These are phyloP conservation scores for Amphiprion ocellaris DNA, from an alignment of 2,113 vertebrate species.

Conservation along the genomic window DNA sequence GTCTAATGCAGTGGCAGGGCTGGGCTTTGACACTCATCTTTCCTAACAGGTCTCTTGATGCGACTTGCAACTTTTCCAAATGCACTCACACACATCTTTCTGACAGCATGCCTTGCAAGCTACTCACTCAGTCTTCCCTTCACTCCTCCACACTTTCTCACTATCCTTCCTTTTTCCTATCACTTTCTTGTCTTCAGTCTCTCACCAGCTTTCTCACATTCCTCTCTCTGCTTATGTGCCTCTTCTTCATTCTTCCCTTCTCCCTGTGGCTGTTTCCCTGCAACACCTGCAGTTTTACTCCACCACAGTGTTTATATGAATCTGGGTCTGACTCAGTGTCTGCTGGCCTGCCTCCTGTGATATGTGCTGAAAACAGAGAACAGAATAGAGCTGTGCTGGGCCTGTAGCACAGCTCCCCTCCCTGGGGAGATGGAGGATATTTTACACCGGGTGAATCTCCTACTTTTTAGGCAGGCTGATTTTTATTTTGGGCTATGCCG, in stretches of 20 bases:
- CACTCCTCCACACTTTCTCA: slow-evolving; percentile 36
- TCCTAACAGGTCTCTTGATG: slow-evolving; percentile 76
- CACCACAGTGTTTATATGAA: slow-evolving; percentile 69
- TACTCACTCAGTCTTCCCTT: slow-evolving; percentile 21
- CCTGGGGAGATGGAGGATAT: slow-evolving; percentile 65
- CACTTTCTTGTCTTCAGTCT: slow-evolving; percentile 43
- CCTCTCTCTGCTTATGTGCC: slow-evolving; percentile 21
- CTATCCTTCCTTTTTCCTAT: slow-evolving; percentile 34
- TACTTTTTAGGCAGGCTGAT: slow-evolving; percentile 71
- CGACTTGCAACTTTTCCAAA: slow-evolving; percentile 52
- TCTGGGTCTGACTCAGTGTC: slow-evolving; percentile 73
- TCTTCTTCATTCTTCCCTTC: slow-evolving; percentile 7
- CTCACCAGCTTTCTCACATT: slow-evolving; percentile 23
- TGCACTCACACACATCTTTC: slow-evolving; percentile 41
- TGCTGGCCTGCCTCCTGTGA: slow-evolving; percentile 65
- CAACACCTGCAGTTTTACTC: slow-evolving; percentile 69
- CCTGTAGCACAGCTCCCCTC: slow-evolving; percentile 59
- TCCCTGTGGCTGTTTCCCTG: slow-evolving; percentile 61
- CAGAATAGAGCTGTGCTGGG: slow-evolving; percentile 60
- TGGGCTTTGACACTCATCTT: slow-evolving; percentile 75
- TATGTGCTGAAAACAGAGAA: slow-evolving; percentile 55
- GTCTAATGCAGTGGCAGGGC: slow-evolving; percentile 69
- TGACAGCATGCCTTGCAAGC: slow-evolving; percentile 47
- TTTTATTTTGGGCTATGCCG: slow-evolving; percentile 73
- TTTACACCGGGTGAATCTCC: slow-evolving; percentile 74